A percentile compares a stretch with the other conserved stretches of the same genome.
These are phyloP conservation scores for Diachasma alloeum DNA, from an alignment of 1,140 invertebrate genomes.

Conservation along the genomic window DNA sequence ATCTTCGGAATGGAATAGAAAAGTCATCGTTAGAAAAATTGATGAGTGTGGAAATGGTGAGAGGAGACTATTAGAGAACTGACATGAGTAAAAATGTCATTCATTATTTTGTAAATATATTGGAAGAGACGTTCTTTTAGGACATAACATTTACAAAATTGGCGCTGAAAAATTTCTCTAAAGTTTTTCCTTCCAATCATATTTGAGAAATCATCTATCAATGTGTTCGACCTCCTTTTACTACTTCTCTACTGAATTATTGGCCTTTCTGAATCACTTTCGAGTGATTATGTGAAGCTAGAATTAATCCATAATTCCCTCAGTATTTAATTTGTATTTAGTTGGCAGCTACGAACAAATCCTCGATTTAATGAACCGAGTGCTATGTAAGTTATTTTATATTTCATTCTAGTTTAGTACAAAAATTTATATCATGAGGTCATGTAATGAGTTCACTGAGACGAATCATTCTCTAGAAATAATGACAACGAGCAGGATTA, in stretches of 20 bases:
- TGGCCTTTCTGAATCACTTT: no score
- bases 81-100: neutral
- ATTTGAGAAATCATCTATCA: no score
- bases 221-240: no score
- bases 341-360: neutral
- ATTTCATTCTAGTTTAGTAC: neutral
- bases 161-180: no score
- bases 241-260: no score
- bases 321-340: neutral
- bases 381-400: neutral
- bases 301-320: neutral
- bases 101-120: no score
- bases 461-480: neutral
- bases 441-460: neutral
- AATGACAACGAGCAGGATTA: neutral
- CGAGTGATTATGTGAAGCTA: neutral
- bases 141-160: no score
- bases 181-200: no score
- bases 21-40: neutral
- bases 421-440: neutral
- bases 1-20: conserved; percentile 18
- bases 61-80: neutral
- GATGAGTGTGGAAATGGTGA: neutral
- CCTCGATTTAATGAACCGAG: neutral
- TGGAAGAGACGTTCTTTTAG: no score